Evolutionary conservation across 2,113 vertebrate species (phyloP).

Genomic region (Silurus meridionalis): DNA sequence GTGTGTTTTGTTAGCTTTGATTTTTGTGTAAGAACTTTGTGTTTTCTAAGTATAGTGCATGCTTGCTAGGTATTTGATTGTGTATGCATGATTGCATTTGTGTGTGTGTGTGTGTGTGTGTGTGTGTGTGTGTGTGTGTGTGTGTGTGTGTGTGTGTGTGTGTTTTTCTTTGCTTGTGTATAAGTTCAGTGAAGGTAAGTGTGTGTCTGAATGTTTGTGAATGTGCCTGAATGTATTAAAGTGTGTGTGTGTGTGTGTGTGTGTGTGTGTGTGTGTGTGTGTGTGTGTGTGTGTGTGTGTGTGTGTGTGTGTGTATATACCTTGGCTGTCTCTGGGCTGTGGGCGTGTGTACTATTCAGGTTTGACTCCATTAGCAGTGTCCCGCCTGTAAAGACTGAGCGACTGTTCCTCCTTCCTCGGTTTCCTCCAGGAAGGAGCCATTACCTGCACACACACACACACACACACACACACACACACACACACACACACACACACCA

Average conservation of each 20-base stretch:
- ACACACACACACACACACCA: conserved; percentile 2
- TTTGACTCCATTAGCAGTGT: conserved; percentile 91
- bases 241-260: conserved; percentile 9
- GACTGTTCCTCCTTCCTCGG: conserved; percentile 87
- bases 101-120: background rate
- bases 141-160: background rate
- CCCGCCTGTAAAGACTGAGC: conserved; percentile 86
- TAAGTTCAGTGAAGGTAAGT: conserved; percentile 43
- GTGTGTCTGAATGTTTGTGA: background rate
- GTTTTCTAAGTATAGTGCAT: background rate
- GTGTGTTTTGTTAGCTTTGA: background rate
- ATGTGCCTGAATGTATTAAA: background rate
- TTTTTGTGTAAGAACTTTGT: background rate
- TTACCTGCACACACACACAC: conserved; percentile 74
- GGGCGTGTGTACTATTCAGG: conserved; percentile 87
- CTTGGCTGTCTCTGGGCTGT: conserved; percentile 91
- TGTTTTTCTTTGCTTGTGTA: background rate
- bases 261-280: background rate
- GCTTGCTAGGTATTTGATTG: background rate
- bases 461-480: conserved; percentile 39
- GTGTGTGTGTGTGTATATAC: conserved; percentile 60
- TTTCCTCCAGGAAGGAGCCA: conserved; percentile 88
- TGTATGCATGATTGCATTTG: background rate
- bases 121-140: background rate
- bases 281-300: conserved; percentile 31